Percentiles rank a stretch among this genome's conserved stretches.
Evolutionary conservation across 2,113 vertebrate species (phyloP).

Genomic region (Siphamia tubifer): DNA sequence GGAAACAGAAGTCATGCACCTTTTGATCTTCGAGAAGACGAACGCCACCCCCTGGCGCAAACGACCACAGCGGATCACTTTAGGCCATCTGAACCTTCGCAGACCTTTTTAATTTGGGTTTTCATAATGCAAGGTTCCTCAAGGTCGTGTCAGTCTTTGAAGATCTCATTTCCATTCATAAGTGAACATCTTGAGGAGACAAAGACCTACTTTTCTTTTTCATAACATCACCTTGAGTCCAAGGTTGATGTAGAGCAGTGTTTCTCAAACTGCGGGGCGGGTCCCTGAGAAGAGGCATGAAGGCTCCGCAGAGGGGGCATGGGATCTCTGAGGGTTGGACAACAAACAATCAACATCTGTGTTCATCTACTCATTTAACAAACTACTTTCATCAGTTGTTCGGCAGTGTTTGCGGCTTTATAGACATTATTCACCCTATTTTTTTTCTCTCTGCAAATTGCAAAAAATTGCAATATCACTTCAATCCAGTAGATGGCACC

Average conservation of each 20-base stretch:
- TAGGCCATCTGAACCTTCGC: not conserved
- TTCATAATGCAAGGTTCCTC: not conserved
- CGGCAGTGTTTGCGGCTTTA: no score
- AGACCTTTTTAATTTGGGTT: not conserved
- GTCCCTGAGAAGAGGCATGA: no score
- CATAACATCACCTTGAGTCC: not conserved
- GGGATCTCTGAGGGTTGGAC: no score
- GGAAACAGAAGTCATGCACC: slow-evolving; percentile 21
- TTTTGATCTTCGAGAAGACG: slow-evolving; percentile 37
- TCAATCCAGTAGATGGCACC: no score
- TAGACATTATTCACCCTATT: no score
- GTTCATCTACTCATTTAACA: no score
- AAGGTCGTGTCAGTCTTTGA: slow-evolving; percentile 23
- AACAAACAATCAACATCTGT: no score
- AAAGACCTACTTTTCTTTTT: not conserved
- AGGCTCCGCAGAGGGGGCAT: no score
- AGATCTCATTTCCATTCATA: slow-evolving; percentile 28
- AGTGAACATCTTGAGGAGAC: slow-evolving; percentile 7
- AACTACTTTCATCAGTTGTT: no score
- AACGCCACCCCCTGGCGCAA: not conserved
- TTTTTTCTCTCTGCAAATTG: no score
- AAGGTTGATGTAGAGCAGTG: not conserved
- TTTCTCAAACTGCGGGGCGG: no score
- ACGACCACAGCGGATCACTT: slow-evolving; percentile 11
- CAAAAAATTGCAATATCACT: no score